phyloP scores from a whole-genome alignment of 2,113 vertebrate genomes.

The Vulpes vulpes region DNA sequence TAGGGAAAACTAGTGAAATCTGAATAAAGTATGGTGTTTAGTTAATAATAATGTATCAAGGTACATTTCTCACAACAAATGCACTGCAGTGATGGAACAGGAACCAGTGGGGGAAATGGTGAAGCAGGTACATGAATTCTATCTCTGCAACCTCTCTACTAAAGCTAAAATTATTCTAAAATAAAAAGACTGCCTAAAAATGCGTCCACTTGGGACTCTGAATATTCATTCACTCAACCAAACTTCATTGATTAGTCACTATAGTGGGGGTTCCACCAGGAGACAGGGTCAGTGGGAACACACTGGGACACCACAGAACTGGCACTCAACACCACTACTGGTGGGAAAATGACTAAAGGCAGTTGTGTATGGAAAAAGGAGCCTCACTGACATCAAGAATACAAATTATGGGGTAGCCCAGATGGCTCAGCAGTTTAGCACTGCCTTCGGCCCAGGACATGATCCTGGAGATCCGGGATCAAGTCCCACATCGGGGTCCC shows the following conservation, averaged over 20 bases:
- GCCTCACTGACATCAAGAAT: background rate
- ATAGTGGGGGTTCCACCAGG: background rate
- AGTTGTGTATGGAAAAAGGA: background rate
- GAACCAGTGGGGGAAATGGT: background rate
- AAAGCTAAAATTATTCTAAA: conserved; percentile 15
- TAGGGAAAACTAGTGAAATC: background rate
- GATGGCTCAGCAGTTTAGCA: too few relatives aligned
- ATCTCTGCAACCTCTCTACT: background rate
- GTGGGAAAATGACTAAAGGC: background rate
- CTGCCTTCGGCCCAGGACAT: too few relatives aligned
- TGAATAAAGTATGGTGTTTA: background rate
- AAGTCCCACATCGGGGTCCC: too few relatives aligned
- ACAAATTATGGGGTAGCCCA: background rate
- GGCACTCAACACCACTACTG: background rate
- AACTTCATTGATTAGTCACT: background rate
- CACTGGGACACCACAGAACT: background rate
- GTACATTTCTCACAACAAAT: background rate
- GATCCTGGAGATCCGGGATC: too few relatives aligned
- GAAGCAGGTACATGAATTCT: background rate
- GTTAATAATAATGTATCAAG: background rate
- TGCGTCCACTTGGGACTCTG: background rate
- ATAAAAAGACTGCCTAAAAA: background rate
- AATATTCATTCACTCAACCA: background rate
- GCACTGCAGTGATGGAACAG: background rate
- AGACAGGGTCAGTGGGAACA: background rate